Evolutionary conservation across 2,888 invertebrate species (phyloP), one percentile per base, ranked within the genome.

Genomic region (Lasioglossum villosulum): DNA sequence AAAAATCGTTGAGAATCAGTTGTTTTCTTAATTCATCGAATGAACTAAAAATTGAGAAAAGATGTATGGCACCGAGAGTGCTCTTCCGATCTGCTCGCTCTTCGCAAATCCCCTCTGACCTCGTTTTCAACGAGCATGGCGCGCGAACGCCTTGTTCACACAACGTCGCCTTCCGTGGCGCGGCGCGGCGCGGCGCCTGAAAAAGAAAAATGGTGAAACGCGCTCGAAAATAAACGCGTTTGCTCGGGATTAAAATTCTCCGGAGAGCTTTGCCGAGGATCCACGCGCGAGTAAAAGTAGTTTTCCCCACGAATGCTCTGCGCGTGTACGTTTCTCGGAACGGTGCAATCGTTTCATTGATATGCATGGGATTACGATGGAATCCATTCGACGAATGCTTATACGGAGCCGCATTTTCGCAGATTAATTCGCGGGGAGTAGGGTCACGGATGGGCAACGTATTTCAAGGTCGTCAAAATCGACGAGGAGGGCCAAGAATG

Each of bases 261-360:
- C 16, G 4, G 42, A 27, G 39, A 75, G 23, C 52, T 34, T 27
- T 12, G 23, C 27, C 63, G n/a, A 34, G 48, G 72, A 73, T 75
- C 39, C 75, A 37, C 75, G 39, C 39, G 66, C 72, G 72, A 80
- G 81, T 83, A 81, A 81, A 83, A 83, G 81, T 83, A 81, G 71
- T 75, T 75, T 81, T 63, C 72, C 52, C 39, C 72, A 76, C 48
- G 81, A 72, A 75, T 39, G 59, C 75, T 63, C 30, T 34, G 79
- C 66, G 45, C 75, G 63, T 52, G 39, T 19, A 16, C 42, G 37
- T 48, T 56, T 63, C 8, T 78, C 23, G 52, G 23, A 45, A 39
- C 42, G 30, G 23, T 37, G 37, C n/a, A 71, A 52, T 70, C 68
- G 48, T 39, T 39, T 70, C 70, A 39, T 70, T 70, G 70, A 12